Evolutionary conservation across 2,113 vertebrate species (phyloP).

Genomic region (Leptobrachium ailaonicum): DNA sequence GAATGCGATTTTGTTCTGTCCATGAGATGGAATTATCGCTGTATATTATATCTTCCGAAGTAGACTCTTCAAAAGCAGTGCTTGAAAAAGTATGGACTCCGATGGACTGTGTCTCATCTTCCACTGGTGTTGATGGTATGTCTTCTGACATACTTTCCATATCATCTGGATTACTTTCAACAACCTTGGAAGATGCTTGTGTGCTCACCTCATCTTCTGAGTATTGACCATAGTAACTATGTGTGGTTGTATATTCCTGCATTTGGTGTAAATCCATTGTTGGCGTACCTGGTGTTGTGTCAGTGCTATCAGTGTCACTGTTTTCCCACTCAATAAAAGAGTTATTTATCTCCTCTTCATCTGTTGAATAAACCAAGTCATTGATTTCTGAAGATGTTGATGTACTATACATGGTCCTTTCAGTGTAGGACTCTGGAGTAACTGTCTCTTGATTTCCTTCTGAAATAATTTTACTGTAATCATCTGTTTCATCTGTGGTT

Average conservation of each 20-base stretch:
- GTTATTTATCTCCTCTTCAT: slow-evolving; percentile 21
- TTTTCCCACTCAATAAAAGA: neutral
- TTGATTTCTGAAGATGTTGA: neutral
- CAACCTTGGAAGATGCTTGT: neutral
- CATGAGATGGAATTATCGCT: neutral
- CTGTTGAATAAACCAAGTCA: slow-evolving; percentile 12
- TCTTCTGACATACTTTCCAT: neutral
- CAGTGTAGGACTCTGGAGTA: neutral
- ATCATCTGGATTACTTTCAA: neutral
- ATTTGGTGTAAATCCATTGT: slow-evolving; percentile 4
- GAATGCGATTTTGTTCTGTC: neutral
- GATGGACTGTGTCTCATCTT: neutral
- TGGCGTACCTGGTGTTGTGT: neutral
- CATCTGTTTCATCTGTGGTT: neutral
- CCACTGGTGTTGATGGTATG: neutral
- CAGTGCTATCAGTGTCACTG: neutral
- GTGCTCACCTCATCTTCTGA: neutral
- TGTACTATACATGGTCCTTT: neutral
- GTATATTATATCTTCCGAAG: neutral
- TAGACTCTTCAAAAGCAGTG: neutral
- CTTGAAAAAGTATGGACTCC: neutral
- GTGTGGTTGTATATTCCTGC: neutral
- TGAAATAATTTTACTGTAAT: fast-evolving
- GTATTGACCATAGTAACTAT: neutral
- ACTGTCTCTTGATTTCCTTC: slow-evolving; percentile 9